Evolutionary conservation across 2,888 invertebrate genomes (phyloP), one percentile per base, ranked within the genome.

Genomic region (Notodonta ziczac): DNA sequence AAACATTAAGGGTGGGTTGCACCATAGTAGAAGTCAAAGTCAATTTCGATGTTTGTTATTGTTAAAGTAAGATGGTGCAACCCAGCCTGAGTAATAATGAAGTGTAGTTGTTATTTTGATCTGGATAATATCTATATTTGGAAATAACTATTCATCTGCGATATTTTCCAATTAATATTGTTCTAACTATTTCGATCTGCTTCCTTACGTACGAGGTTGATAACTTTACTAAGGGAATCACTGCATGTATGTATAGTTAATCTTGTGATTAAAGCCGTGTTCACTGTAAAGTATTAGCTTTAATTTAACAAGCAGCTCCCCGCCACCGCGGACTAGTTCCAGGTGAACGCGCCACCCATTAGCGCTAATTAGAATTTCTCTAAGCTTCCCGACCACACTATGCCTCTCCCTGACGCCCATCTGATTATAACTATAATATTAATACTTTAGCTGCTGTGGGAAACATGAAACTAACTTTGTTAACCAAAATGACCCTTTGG

Each of bases 341-440:
- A 85, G 85, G 83, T 84, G 85, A 85, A 81, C 82, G 83, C 78
- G 74, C 81, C 78, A 84, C 86, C 89, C 90, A 91, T 91, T 90
- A 91, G 79, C 82, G 84, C 86, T 90, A 91, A 91, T 91, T 91
- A 90, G 82, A 90, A 90, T 89, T 89, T 85, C 86, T 80, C 82
- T 73, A 73, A 74, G 80, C 84, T 70, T 61, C 74, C 73, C 68
- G 56, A 40, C 60, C 70, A 63, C 70, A 72, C 72, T 60, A 66
- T 48, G 46, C 52, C 56, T 52, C 10, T 59, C 44, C 8, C 9
- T 16, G 16, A 24, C 39, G n/a, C 14, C 35, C 14, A 54, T 7
- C 35, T 39, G 8, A 39, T 54, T 39, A 54, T 39, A 53, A 53
- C 52, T 55, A 55, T 16, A 55, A 55, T 55, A 56, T 56, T 56